These are phyloP conservation scores for Taenioides sp. DNA, from an alignment of 2,797 vertebrate genomes.

Conservation along the genomic window DNA sequence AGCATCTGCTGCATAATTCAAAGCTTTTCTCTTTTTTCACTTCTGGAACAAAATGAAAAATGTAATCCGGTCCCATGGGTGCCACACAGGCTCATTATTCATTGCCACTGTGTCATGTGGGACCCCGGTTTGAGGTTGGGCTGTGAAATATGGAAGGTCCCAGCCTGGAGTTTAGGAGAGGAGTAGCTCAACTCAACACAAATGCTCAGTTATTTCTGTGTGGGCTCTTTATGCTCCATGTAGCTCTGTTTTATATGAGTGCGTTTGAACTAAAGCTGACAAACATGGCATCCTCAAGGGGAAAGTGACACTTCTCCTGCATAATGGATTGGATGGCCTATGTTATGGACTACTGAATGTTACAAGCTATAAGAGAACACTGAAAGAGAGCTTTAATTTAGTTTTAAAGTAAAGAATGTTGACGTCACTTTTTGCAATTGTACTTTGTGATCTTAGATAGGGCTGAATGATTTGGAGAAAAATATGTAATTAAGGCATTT, in stretches of 20 bases:
- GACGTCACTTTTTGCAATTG: neutral
- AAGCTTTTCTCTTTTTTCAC: conserved; percentile 14
- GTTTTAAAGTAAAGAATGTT: neutral
- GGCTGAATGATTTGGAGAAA: too few species aligned
- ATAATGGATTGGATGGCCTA: conserved; percentile 4
- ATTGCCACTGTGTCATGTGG: conserved; percentile 46
- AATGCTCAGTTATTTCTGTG: conserved; percentile 35
- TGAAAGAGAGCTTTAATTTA: neutral
- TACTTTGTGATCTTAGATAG: neutral
- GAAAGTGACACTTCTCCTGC: conserved; percentile 16
- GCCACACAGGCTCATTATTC: conserved; percentile 58
- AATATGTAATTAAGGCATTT: too few species aligned
- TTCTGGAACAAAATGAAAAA: conserved; percentile 55
- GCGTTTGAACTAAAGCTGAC: conserved; percentile 21
- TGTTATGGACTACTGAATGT: conserved; percentile 15
- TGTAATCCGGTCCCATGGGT: conserved; percentile 52
- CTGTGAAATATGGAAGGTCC: conserved; percentile 47
- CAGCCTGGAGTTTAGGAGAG: conserved; percentile 34
- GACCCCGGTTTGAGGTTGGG: conserved; percentile 34
- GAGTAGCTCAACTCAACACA: conserved; percentile 3
- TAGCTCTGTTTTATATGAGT: conserved; percentile 16
- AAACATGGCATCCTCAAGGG: conserved; percentile 34
- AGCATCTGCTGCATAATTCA: conserved; percentile 52
- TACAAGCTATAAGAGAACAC: conserved; percentile 8
- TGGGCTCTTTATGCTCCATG: conserved; percentile 19